Base-by-base conservation (phyloP, 2,113 vertebrate species). In the Hystrix cristata region DNA sequence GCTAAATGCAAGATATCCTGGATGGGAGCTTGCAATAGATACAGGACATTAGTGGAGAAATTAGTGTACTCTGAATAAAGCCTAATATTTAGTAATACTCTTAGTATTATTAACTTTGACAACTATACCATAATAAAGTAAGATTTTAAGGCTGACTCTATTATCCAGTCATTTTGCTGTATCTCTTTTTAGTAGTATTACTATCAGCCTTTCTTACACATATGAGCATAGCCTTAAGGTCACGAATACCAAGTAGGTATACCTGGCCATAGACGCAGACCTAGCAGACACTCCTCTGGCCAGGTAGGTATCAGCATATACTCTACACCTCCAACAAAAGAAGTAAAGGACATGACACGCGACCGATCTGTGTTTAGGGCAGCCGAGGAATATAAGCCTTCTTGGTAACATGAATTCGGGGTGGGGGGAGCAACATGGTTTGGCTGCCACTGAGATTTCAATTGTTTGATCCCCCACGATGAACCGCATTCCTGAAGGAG, bases 401-500 rank as follows among this genome's bases (percentile, higher is more conserved):
- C 87, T 93, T 65, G 81, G 34, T 79, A 23, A 60, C 74, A 62
- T 13, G 67, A 93, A 86, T 62, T 81, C 59, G 81, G 78, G 6
- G 59, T 31, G 1, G 43, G 92, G n/a, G 91, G 82, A 95, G 74
- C 60, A 94, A 38, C 48, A 53, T 80, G 25, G 46, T 91, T 96
- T 88, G 38, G 38, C 87, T 94, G 48, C 57, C 67, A 16, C 69
- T 67, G 74, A 94, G 81, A 84, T 89, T 95, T 81, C 60, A 72
- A 43, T 62, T 87, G 38, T 51, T 93, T 14, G 11, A 38, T 86
- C 16, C 79, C 53, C 29, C 29, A 65, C 79, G 18, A 80, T 27
- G 51, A 90, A 76, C n/a, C 27, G 57, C 43, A 84, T 57, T 76
- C 64, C 94, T 84, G 71, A 60, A 79, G 31, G 90, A 81, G 57